These are phyloP conservation scores for Spea hammondii DNA, from an alignment of 2,797 vertebrate genomes.

Conservation along the genomic window DNA sequence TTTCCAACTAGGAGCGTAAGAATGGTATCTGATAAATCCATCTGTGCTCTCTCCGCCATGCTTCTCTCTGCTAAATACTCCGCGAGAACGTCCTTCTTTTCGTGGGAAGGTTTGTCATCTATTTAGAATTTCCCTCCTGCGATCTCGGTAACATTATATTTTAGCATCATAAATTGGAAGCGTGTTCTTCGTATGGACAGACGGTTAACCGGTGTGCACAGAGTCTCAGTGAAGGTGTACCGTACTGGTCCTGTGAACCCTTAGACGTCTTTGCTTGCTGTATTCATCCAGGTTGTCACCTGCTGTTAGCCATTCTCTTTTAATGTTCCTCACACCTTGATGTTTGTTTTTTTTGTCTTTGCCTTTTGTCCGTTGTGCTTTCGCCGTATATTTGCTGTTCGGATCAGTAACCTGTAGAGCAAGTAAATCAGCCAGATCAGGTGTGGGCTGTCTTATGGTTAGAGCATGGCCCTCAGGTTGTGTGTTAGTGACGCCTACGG, in stretches of 20 bases:
- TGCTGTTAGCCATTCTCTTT: background rate
- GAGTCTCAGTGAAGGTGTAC: background rate
- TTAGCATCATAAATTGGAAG: background rate
- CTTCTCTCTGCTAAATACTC: background rate
- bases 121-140: background rate
- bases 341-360: background rate
- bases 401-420: slow-evolving; percentile 45
- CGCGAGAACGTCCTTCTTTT: background rate
- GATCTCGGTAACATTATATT: background rate
- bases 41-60: background rate
- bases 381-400: slow-evolving; percentile 33
- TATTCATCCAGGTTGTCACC: background rate
- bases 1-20: slow-evolving; percentile 64
- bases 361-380: background rate
- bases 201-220: background rate
- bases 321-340: background rate
- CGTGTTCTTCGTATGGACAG: background rate
- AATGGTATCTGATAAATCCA: slow-evolving; percentile 65
- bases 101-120: background rate
- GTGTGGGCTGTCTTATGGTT: slow-evolving; percentile 10
- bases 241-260: background rate
- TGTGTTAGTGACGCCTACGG: slow-evolving; percentile 13
- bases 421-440: slow-evolving; percentile 42
- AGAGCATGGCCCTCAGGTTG: background rate
- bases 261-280: background rate